Base-by-base conservation (phyloP, 92 coral and sea anemone species). In the Blastomussa wellsi region DNA sequence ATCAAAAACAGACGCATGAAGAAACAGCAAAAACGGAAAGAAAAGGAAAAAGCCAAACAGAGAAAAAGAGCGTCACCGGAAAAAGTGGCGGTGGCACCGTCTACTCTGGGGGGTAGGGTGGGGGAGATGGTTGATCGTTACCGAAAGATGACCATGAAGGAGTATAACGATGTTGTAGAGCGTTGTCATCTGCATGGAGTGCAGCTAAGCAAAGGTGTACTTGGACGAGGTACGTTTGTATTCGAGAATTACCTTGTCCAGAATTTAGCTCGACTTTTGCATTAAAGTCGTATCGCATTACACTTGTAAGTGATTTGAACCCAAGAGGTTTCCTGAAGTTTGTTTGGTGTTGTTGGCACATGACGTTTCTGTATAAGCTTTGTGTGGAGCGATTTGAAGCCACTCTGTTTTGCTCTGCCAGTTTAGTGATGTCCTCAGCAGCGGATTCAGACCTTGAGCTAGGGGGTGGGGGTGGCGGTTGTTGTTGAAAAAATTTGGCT, bases 171-270 rank as follows among this genome's bases (percentile, higher is more conserved):
- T 44, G 88, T 94, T 1, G 91, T 96, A 16, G 95, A 96, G 55
- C 76, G 92, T 24, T 96, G 99, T 73, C 97, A 96, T 33, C 91
- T 96, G 93, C 97, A 96, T 77, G 99, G 99, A 28, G 95, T 96
- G 17, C 95, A 91, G 39, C 84, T 94, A 2, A 88, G 96, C 89
- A 95, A 92, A 72, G 88, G 89, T 20, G 66, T 93, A 15, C 89
- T 96, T 15, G 98, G 86, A 57, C 90, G 93, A 91, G 98, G 99
- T 96, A 52, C 71, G 95, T 28, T n/a, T 28, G 47, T 39, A 17
- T 55, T 68, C 9, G 59, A 67, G 20, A 2, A 55, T 55, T 55
- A 20, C 5, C 24, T 3, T 55, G 3, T 3, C 19, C 7, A 20
- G 44, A 41, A 41, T 41, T 41, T n/a, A n/a, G n/a, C n/a, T n/a